Evolutionary conservation across 2,797 vertebrate genomes (phyloP), one percentile per base, ranked within the genome.

Genomic region (Sebastes steindachneri): DNA sequence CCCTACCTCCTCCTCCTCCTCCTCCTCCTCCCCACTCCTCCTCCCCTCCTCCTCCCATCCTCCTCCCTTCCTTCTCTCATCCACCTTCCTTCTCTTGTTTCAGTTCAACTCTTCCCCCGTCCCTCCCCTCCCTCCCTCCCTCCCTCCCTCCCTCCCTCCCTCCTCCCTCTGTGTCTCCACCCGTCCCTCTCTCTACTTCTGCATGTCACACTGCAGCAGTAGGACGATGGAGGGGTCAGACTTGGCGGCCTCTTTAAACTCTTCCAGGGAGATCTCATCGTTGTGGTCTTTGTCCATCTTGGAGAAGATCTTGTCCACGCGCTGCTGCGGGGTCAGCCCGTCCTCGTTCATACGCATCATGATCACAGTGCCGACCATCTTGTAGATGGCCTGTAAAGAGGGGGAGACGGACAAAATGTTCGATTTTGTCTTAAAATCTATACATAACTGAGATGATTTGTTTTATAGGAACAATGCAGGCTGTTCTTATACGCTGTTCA

Each of bases 261-360:
- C 98, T 78, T 99, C 98, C 94, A 99, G 94, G 9, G 97, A 96
- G 92, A 99, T 99, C 95, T 99, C 98, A 74, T 99, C 98, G 0
- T 99, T 98, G 92, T 98, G 97, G 94, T 99, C 98, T 90, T 98
- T 98, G 96, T 99, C 98, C 98, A 99, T 99, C 97, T 98, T 99
- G 93, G 97, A 98, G 95, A 99, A 99, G 96, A 99, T 99, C 96
- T 99, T 99, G 95, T 99, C 98, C 37, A 99, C 98, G 0, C 98
- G 96, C 91, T 99, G 98, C 95, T 99, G 98, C 23, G 98, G 98
- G 0, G 98, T 99, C 91, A 99, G 95, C 84, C 98, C 97, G 0
- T 99, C 98, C 41, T 99, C 98, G 69, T 99, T 99, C 98, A 99
- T 99, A 8, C 98, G 96, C 98, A 99, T 99, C 98, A 99, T 99